Evolutionary conservation across 2,888 invertebrate species (phyloP), one percentile per base, ranked within the genome.

Genomic region (Cynaeus angustus): DNA sequence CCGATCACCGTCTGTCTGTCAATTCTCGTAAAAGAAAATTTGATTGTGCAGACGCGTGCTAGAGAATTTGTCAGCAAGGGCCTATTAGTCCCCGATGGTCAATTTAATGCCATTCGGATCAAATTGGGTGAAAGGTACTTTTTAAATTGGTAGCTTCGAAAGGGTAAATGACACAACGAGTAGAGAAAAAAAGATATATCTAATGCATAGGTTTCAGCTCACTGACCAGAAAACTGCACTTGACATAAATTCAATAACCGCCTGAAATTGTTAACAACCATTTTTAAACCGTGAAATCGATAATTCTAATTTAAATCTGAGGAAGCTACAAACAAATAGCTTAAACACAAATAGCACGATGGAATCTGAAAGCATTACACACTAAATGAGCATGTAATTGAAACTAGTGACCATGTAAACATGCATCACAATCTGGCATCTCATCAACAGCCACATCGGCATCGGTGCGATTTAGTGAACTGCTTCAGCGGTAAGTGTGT

Each of bases 41-140:
- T 75, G 76, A 78, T 78, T 77, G 76, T 72, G 71, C 73, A 68
- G 62, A 52, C 70, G 70, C 73, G 69, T 70, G 70, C 72, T 68
- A 62, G 62, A 61, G 72, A 75, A 75, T 75, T 66, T 77, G 76
- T 74, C 75, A 75, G 73, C 72, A 71, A 41, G 46, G 74, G 72
- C 76, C 78, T 74, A 75, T 78, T 78, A 77, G 75, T 69, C 75
- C 72, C 72, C 74, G 72, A 77, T 75, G 79, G 78, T 77, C 80
- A 78, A 80, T 81, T 80, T 78, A 78, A 79, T 80, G 76, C 76
- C 78, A 81, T 81, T 76, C 74, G 75, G 75, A 76, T 78, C 77
- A 77, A 80, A 80, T 80, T 80, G 78, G 73, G 71, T 74, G 75
- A 72, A 77, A 77, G 79, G 77, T 75, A 75, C 71, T 76, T 73